Conservation (phyloP, 2,797 vertebrate genomes). For the Tiaroga cobitis region DNA sequence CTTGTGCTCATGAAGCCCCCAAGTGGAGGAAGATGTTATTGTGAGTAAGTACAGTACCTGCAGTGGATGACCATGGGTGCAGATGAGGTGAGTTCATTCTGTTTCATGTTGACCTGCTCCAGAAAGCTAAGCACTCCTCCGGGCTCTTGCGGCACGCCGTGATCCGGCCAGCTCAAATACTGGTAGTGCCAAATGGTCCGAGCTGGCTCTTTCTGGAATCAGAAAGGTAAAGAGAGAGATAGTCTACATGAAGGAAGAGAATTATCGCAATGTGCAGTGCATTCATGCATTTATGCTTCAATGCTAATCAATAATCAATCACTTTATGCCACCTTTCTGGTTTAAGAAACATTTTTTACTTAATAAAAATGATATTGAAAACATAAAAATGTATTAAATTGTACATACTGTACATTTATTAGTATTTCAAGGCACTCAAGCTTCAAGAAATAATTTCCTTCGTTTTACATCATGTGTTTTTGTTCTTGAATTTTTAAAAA, state of each 20-base stretch:
- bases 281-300: not conserved
- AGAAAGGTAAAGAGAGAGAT: not conserved
- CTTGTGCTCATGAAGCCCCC: slow-evolving; percentile 10
- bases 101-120: slow-evolving; percentile 87
- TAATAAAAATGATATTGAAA: not conserved
- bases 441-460: not conserved
- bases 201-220: slow-evolving; percentile 64
- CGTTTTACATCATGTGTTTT: not conserved
- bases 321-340: not conserved
- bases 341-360: not conserved
- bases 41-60: slow-evolving; percentile 85
- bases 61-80: slow-evolving; percentile 95
- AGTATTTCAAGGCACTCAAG: not conserved
- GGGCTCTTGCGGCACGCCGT: slow-evolving; percentile 89
- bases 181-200: slow-evolving; percentile 91
- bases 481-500: not conserved
- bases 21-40: not conserved
- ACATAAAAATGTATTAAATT: too few relatives aligned
- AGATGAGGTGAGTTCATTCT: slow-evolving; percentile 75
- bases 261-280: not conserved
- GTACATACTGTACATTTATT: not conserved
- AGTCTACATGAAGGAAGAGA: not conserved
- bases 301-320: not conserved
- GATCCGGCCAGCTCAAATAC: slow-evolving; percentile 97
- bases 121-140: slow-evolving; percentile 94